A percentile compares a stretch with the other conserved stretches of the same genome.
Conservation (phyloP, 1,140 invertebrate species). For the Dreissena rostriformis region DNA sequence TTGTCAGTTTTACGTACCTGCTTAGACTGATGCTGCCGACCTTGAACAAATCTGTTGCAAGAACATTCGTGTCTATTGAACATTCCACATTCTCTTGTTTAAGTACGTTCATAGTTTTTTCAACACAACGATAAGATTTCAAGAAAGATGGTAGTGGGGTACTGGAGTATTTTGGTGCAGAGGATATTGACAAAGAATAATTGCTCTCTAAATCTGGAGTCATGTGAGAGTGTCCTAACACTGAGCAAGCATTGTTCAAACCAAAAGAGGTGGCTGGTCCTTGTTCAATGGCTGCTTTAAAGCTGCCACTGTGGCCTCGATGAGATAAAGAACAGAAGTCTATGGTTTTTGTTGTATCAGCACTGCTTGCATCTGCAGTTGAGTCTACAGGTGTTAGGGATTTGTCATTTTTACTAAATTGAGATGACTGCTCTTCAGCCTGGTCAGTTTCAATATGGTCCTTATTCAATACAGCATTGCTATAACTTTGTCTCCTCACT, state of each 20-base stretch:
- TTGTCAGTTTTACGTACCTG: conserved; percentile 2
- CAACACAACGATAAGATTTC: neutral
- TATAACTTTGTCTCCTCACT: conserved; percentile 34
- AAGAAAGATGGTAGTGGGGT: conserved; percentile 25
- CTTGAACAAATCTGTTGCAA: conserved; percentile 16
- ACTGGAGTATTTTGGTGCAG: conserved; percentile 40
- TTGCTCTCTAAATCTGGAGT: conserved; percentile 28
- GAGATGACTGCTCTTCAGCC: neutral
- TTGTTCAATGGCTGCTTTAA: conserved; percentile 39
- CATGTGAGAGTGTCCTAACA: neutral
- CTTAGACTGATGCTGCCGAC: conserved; percentile 8
- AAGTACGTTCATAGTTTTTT: neutral
- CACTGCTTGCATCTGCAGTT: no score
- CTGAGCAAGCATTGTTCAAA: neutral
- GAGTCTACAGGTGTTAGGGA: no score
- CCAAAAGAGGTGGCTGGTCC: conserved; percentile 11
- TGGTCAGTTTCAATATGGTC: neutral
- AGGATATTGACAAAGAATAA: neutral
- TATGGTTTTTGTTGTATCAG: no score
- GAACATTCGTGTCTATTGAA: neutral
- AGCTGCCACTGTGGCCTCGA: conserved; percentile 25
- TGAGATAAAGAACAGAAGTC: no score
- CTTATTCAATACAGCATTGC: conserved; percentile 26
- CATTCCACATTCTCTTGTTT: no score
- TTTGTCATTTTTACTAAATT: no score